phyloP scores from a whole-genome alignment of 2,797 vertebrate species.

The Ambastaia sidthimunki region DNA sequence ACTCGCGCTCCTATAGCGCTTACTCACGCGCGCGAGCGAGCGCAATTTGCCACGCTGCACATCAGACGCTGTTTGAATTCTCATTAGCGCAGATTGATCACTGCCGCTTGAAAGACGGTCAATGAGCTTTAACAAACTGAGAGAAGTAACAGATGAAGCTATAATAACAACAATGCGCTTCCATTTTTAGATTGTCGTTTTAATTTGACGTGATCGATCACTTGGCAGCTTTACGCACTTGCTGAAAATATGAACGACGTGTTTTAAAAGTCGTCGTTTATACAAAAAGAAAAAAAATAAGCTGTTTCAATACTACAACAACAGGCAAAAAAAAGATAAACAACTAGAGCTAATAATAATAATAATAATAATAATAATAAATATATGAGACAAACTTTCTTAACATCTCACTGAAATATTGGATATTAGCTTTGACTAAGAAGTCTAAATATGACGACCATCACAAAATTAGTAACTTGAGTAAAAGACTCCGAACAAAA shows the following conservation, averaged over 20 bases:
- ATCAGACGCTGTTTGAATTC: constrained; percentile 39
- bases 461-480: neutral
- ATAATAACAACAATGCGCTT: neutral
- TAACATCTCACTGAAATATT: neutral
- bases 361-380: neutral
- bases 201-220: too few species aligned
- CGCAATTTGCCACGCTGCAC: constrained; percentile 60
- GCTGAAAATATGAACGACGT: too few species aligned
- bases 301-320: too few species aligned
- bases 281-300: too few species aligned
- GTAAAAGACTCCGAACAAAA: neutral
- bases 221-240: too few species aligned
- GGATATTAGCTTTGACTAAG: neutral
- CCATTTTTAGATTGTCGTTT: too few species aligned
- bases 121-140: neutral
- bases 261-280: too few species aligned
- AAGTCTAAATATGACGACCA: too few species aligned
- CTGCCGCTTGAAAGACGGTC: constrained; percentile 14
- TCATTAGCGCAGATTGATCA: constrained; percentile 44
- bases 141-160: neutral
- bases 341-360: too few species aligned
- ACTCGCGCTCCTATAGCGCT: constrained; percentile 55
- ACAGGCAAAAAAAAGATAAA: too few species aligned
- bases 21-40: constrained; percentile 50
- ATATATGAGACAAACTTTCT: neutral